A percentile compares a stretch with the other conserved stretches of the same genome.
These are phyloP conservation scores for Oxyura jamaicensis DNA, from an alignment of 2,113 vertebrate genomes.

Conservation along the genomic window DNA sequence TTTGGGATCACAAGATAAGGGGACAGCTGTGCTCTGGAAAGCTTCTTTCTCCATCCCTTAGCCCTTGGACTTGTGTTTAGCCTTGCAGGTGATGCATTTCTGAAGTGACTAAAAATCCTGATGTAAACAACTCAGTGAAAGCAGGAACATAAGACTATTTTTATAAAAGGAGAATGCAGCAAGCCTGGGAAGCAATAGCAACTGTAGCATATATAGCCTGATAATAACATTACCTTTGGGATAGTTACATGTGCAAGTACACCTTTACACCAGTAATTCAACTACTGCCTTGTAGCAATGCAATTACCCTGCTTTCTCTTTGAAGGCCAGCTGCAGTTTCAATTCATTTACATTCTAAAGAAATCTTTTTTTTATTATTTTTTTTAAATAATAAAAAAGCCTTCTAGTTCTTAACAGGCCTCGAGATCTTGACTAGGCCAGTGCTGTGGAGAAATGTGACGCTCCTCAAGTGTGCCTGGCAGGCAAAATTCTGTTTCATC, in stretches of 20 bases:
- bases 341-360: conserved; percentile 59
- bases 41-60: not conserved
- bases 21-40: not conserved
- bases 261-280: conserved; percentile 53
- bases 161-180: not conserved
- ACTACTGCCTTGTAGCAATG: conserved; percentile 35
- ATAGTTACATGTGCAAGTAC: not conserved
- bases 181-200: not conserved
- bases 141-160: not conserved
- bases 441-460: not conserved
- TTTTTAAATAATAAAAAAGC: not conserved
- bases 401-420: conserved; percentile 2
- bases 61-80: not conserved
- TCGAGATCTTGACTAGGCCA: not conserved
- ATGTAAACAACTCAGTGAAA: conserved; percentile 7
- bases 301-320: conserved; percentile 56
- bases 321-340: conserved; percentile 39
- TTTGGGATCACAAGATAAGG: not conserved
- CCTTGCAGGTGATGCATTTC: not conserved
- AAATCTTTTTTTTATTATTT: conserved; percentile 35
- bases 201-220: not conserved
- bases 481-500: not conserved
- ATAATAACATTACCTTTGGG: conserved; percentile 25
- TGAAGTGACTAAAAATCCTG: not conserved
- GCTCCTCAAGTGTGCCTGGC: conserved; percentile 1